These are phyloP conservation scores for Gymnodraco acuticeps DNA, from an alignment of 2,797 vertebrate species.

Conservation along the genomic window DNA sequence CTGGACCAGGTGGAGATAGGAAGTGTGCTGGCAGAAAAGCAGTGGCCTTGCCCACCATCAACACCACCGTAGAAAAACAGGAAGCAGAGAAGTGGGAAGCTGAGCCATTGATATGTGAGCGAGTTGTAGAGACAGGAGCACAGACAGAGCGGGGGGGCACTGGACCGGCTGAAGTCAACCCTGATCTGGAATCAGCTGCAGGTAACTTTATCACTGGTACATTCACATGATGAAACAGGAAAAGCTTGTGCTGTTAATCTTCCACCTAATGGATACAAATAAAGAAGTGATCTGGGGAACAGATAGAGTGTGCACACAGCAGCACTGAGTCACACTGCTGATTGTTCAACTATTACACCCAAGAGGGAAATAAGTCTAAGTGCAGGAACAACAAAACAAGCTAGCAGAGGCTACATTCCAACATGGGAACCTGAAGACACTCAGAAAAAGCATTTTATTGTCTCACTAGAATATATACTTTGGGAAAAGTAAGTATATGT, in stretches of 20 bases:
- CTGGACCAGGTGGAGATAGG: conserved; percentile 10
- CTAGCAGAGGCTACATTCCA: background rate
- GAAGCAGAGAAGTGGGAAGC: conserved; percentile 63
- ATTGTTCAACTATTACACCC: conserved; percentile 3
- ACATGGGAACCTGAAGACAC: no score
- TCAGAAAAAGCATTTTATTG: no score
- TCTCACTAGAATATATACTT: background rate
- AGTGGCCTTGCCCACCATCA: conserved; percentile 28
- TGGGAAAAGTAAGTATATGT: background rate
- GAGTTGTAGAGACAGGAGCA: conserved; percentile 14
- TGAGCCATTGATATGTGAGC: conserved; percentile 39
- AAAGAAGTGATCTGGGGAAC: background rate
- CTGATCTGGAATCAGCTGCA: conserved; percentile 16
- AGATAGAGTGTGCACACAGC: background rate
- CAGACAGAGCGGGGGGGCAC: conserved; percentile 20
- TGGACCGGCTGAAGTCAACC: background rate
- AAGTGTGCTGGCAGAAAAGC: conserved; percentile 24
- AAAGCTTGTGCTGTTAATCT: background rate
- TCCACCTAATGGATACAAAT: background rate
- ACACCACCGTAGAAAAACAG: conserved; percentile 55
- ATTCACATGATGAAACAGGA: background rate
- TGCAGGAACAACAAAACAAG: background rate
- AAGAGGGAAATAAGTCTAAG: background rate
- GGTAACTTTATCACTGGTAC: conserved; percentile 31
- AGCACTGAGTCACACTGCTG: background rate